phyloP scores from a whole-genome alignment of 2,888 invertebrate species.

The Metellina segmentata region DNA sequence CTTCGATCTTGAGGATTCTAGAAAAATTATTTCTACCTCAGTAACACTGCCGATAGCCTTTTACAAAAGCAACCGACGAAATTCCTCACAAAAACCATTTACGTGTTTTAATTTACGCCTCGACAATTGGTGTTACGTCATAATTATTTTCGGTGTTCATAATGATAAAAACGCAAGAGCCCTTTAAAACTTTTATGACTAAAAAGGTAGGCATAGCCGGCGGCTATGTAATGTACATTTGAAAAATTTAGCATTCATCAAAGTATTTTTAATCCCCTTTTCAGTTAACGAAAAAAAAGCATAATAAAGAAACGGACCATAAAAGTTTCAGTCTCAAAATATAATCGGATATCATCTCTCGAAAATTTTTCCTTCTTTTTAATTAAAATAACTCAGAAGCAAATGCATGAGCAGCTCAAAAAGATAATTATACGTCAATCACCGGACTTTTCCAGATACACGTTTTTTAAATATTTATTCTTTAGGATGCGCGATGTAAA shows the following conservation, averaged over 20 bases:
- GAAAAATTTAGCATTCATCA: conserved; percentile 22
- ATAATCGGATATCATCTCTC: conserved; percentile 28
- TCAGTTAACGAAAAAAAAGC: not conserved
- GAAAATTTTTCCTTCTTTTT: not conserved
- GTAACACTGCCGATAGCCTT: too few relatives aligned
- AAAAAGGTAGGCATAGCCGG: not conserved
- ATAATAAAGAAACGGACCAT: not conserved
- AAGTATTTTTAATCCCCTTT: not conserved
- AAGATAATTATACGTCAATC: conserved; percentile 48
- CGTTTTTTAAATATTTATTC: not conserved
- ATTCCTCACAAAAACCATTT: too few relatives aligned
- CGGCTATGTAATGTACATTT: not conserved
- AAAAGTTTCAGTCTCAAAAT: not conserved
- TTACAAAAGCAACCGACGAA: too few relatives aligned
- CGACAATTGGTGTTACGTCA: too few relatives aligned
- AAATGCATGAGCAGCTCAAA: conserved; percentile 3
- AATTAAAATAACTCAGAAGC: conserved; percentile 18
- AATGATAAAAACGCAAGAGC: too few relatives aligned
- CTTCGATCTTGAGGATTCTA: too few relatives aligned
- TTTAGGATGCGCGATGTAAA: not conserved
- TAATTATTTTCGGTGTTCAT: too few relatives aligned
- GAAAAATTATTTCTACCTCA: too few relatives aligned
- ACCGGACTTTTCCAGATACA: not conserved
- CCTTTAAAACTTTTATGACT: not conserved
- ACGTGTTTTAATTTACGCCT: too few relatives aligned